Conservation (phyloP, 2,113 vertebrate species). For the Pantherophis guttatus region DNA sequence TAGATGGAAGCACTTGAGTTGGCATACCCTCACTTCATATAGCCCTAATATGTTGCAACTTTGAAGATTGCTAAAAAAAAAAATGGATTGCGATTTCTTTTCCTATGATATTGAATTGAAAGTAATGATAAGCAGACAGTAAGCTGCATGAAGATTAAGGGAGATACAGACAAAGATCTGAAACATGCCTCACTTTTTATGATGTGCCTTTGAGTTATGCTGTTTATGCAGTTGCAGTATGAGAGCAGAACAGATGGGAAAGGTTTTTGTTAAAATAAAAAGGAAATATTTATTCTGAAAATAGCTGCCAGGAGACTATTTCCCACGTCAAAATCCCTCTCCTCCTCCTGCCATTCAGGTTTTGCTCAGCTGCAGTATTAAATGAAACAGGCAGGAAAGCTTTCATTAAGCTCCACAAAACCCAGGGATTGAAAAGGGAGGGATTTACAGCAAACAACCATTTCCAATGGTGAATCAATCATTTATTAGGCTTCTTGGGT, state of each 20-base stretch:
- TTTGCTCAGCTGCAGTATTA: conserved; percentile 11
- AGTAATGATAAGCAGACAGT: conserved; percentile 37
- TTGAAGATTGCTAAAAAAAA: neutral
- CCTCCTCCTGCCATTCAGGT: neutral
- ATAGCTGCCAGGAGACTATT: conserved; percentile 3
- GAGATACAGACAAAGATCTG: neutral
- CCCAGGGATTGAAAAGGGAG: neutral
- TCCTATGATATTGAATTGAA: neutral
- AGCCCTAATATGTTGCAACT: neutral
- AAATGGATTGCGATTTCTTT: neutral
- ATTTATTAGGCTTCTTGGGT: neutral
- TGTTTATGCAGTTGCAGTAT: conserved; percentile 38
- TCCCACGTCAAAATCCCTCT: neutral
- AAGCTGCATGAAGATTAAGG: conserved; percentile 3
- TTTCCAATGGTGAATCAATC: neutral
- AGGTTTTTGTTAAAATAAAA: conserved; percentile 38
- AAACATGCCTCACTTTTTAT: conserved; percentile 42
- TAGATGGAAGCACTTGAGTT: neutral
- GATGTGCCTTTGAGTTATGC: conserved; percentile 40
- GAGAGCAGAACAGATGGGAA: conserved; percentile 48
- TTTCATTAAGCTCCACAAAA: neutral
- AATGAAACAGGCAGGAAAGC: neutral
- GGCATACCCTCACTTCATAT: neutral
- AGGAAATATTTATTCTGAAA: conserved; percentile 52
- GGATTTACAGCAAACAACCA: neutral